Base-by-base conservation (phyloP, 2,797 vertebrate species). In the Gorsachius magnificus region DNA sequence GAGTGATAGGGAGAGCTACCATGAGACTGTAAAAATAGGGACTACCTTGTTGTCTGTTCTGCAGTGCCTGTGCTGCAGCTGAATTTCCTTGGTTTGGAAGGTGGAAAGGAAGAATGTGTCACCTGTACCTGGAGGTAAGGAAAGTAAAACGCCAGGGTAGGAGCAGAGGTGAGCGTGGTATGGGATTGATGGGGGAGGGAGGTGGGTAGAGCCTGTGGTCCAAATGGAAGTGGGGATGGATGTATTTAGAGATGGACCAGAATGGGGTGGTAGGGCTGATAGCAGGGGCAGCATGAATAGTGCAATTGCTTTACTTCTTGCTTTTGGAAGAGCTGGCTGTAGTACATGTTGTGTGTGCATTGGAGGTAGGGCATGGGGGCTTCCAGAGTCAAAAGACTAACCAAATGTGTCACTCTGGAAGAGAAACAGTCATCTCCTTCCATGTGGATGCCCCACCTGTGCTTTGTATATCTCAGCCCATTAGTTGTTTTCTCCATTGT, bases 61-160 rank as follows among this genome's bases (percentile, higher is more conserved):
- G 24, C n/a, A 79, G 80, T 66, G 31, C 12, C 41, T 74, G 28
- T 70, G 13, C 24, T 95, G 50, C 25, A 51, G n/a, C 54, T 74
- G 70, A 60, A 72, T 65, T 86, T 92, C 51, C 35, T 87, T 79
- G 83, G 20, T 53, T 71, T 74, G n/a, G 66, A 61, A 91, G 35
- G 45, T 41, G 33, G n/a, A 92, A 83, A 66, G 63, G 83, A 84
- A 84, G 78, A 83, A 72, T 24, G 56, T n/a, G 31, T 69, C 46
- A 31, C 28, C 31, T 64, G 46, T 72, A 95, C 58, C 83, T 87
- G 63, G 43, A 96, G 92, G 81, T 89, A 96, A 92, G 90, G 90
- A 76, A 84, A 66, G 33, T 38, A 69, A 65, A 95, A 89, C 53
- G 20, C n/a, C 9, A 36, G 24, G 18, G 33, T 26, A 50, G 26